Conservation (phyloP, 1,140 invertebrate species). For the Papilio xuthus region DNA sequence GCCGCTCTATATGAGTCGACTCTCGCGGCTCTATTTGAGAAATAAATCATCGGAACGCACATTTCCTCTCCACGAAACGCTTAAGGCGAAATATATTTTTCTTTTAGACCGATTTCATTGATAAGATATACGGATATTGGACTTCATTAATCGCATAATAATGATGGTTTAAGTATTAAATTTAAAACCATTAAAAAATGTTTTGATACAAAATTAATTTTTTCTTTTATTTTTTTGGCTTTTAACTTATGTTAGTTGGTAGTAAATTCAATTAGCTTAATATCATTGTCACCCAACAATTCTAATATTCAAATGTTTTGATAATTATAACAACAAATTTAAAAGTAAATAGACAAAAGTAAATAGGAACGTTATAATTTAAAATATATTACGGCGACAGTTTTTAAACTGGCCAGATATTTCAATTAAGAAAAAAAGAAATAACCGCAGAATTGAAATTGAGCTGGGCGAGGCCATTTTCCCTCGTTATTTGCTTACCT, state of each 20-base stretch:
- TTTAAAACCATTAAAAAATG: neutral
- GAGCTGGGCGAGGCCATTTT: slow-evolving; percentile 37
- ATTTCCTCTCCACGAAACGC: slow-evolving; percentile 76
- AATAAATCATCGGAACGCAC: slow-evolving; percentile 79
- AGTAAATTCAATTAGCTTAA: too few relatives aligned
- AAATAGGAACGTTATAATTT: slow-evolving; percentile 50
- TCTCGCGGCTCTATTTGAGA: slow-evolving; percentile 70
- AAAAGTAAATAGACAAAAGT: neutral
- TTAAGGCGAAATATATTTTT: slow-evolving; percentile 70
- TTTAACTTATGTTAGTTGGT: too few relatives aligned
- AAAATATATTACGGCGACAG: slow-evolving; percentile 42
- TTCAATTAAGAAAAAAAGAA: slow-evolving; percentile 15
- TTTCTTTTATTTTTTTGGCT: too few relatives aligned
- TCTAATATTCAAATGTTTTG: too few relatives aligned
- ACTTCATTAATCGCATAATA: slow-evolving; percentile 12
- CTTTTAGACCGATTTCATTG: slow-evolving; percentile 46
- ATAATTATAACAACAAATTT: neutral
- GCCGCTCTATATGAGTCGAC: slow-evolving; percentile 66
- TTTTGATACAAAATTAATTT: neutral
- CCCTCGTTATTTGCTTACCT: slow-evolving; percentile 66
- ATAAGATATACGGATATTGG: slow-evolving; percentile 37
- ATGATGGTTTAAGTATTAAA: neutral
- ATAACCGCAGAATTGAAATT: slow-evolving; percentile 30
- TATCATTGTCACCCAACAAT: too few relatives aligned
- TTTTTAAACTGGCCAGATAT: neutral